Base-by-base conservation (phyloP, 2,888 invertebrate genomes). In the Ormia ochracea region DNA sequence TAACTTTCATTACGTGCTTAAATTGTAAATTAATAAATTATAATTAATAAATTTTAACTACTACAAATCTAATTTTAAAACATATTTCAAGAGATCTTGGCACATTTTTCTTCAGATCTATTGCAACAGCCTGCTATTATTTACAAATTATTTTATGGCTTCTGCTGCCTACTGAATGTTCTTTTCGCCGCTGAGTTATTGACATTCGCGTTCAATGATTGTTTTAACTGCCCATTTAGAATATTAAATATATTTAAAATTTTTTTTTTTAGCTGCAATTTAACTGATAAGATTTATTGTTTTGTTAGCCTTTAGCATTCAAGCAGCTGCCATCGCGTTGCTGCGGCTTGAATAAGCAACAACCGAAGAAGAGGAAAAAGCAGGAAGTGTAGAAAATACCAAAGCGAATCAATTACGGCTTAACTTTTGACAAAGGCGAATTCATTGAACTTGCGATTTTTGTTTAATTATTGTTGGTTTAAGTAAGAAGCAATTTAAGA, bases 141-240 rank as follows among this genome's bases (percentile, higher is more conserved):
- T 43, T 43, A 59, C 31, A 31, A 2, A 41, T 38, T 17, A 41
- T 26, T 21, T 31, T 7, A 31, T 31, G 28, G 28, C 19, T 19
- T 28, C 31, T 43, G 7, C 19, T 9, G 4, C 10, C n/a, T 36
- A 14, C 17, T 48, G n/a, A n/a, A n/a, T 61, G 4, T 43, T 43
- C 38, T 10, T 12, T 2, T 7, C 3, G 19, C 48, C 31, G 17
- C 14, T 58, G 36, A 59, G 77, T 59, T 72, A 72, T 66, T 78
- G 78, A 66, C 72, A 78, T 78, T 78, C 72, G 65, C 52, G 56
- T 41, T 63, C 17, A 12, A 26, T 54, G 26, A 41, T 26, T 45
- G 2, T 52, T 7, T 41, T 26, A n/a, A n/a, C 2, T 19, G 21
- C 31, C 45, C 52, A 19, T 28, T 28, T 3, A 3, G 36, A 28